Evolutionary conservation across 2,888 invertebrate genomes (phyloP).

Genomic region (Drosophila mimica): DNA sequence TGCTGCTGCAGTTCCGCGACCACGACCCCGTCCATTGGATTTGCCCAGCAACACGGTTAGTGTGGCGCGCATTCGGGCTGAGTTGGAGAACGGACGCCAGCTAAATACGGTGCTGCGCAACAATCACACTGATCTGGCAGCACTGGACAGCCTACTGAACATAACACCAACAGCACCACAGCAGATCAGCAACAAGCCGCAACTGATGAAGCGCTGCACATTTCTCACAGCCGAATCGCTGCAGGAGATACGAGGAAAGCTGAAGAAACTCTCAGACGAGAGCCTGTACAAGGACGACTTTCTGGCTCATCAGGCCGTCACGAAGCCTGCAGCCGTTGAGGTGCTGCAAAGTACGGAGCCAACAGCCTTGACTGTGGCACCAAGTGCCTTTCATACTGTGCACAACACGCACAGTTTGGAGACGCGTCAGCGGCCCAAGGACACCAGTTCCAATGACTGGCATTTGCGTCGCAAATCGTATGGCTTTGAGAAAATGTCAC

Average conservation of each 20-base stretch:
- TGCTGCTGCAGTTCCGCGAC: neutral
- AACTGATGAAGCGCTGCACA: constrained; percentile 66
- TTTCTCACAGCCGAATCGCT: constrained; percentile 88
- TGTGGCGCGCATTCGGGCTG: constrained; percentile 86
- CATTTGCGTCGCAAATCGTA: constrained; percentile 91
- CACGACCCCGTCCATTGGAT: constrained; percentile 79
- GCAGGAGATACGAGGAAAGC: constrained; percentile 87
- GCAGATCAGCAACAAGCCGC: constrained; percentile 48
- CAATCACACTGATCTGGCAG: constrained; percentile 86
- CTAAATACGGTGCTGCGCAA: constrained; percentile 86
- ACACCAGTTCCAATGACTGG: constrained; percentile 87
- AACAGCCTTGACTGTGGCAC: constrained; percentile 17
- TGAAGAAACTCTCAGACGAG: constrained; percentile 86
- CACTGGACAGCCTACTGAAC: constrained; percentile 86
- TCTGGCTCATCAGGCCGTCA: constrained; percentile 59
- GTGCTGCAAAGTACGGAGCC: constrained; percentile 11
- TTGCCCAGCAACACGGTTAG: constrained; percentile 86
- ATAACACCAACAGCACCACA: constrained; percentile 47
- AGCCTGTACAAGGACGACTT: constrained; percentile 85
- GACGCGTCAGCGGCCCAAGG: constrained; percentile 80
- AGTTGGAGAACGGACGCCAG: constrained; percentile 86
- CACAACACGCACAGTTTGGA: constrained; percentile 83
- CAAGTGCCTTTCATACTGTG: constrained; percentile 65
- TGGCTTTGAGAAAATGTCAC: constrained; percentile 88
- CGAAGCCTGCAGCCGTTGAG: constrained; percentile 30